Evolutionary conservation across 2,888 invertebrate species (phyloP), one percentile per base, ranked within the genome.

Genomic region (Phyto melanocephala): DNA sequence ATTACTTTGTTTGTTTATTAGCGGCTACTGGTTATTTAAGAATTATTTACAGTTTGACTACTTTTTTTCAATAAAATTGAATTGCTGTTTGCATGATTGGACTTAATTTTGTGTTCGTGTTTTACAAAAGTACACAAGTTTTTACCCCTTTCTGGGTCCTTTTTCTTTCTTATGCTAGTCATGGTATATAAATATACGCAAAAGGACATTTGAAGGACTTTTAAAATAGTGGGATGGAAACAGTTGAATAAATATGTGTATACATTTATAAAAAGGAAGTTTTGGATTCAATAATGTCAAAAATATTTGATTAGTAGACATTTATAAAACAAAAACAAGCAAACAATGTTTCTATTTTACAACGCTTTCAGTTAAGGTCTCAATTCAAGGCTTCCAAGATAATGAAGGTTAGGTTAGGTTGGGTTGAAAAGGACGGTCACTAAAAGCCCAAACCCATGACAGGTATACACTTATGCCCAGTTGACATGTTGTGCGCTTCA

Each of bases 1-100:
- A 78, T 62, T 77, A 52, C 17, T 78, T 35, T 50, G 40, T 82
- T 79, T 70, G 45, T 47, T 63, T 68, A 62, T 81, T 63, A 56
- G 28, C 45, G n/a, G 24, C 0, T 28, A 11, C 10, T n/a, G 33
- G 35, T 42, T 60, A 40, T 13, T 68, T 60, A 42, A 13, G n/a
- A 15, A 63, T 54, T 42, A 3, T 20, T 28, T 22, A 8, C 0
- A 15, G 37, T 33, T 67, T 35, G 24, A 20, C 33, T 13, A 33
- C 10, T 60, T 13, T 67, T 58, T 37, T 17, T 33, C 54, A 35
- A 2, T 28, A 33, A 67, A 47, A 33, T 58, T 58, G 56, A 42
- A 75, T 75, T 80, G 54, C 63, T 80, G 56, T 76, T 76, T 45
- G 78, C 74, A 79, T 79, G 79, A 79, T 75, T 65, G 37, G 10